Base-by-base conservation (phyloP, 2,797 vertebrate species). In the Galaxias olidus region DNA sequence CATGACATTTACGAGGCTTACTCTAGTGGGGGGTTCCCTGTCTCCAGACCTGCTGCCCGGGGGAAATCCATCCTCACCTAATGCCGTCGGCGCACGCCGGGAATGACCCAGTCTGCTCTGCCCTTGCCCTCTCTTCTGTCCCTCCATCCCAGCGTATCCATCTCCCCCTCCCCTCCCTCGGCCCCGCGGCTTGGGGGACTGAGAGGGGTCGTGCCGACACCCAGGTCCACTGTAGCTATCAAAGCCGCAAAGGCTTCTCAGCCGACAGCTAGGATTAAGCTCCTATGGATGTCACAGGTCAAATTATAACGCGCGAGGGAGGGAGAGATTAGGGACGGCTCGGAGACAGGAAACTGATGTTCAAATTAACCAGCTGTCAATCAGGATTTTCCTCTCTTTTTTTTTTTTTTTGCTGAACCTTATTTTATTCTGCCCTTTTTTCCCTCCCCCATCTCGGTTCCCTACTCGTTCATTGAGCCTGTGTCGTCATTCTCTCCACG, bases 91-190 rank as follows among this genome's bases (percentile, higher is more conserved):
- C 10, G 61, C 59, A 80, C 15, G 75, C 49, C 73, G 80, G 72
- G 88, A 70, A 69, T 80, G 71, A 77, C 79, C 74, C 81, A 86
- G 81, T 72, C 78, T 72, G 70, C 88, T 85, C 83, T 86, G 81
- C 84, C 77, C 77, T 50, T 67, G 75, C 77, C 82, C 70, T 58
- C 78, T 75, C 78, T 70, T 76, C 71, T 42, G 61, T n/a, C 76
- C 67, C 51, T 82, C 80, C 70, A 85, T 74, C 75, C 66, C 72
- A 63, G 61, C 63, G 73, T 75, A 84, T 60, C 83, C 86, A 87
- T 77, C 85, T 79, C 18, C 84, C 53, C 60, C 60, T 76, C 74
- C 74, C 68, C 73, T 77, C 69, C 2, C 74, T 83, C 84, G 81
- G 81, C 78, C 77, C 30, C 6, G 30, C 6, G 30, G 30, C 30